Conservation (phyloP, 2,113 vertebrate species). For the Leptosomus discolor region DNA sequence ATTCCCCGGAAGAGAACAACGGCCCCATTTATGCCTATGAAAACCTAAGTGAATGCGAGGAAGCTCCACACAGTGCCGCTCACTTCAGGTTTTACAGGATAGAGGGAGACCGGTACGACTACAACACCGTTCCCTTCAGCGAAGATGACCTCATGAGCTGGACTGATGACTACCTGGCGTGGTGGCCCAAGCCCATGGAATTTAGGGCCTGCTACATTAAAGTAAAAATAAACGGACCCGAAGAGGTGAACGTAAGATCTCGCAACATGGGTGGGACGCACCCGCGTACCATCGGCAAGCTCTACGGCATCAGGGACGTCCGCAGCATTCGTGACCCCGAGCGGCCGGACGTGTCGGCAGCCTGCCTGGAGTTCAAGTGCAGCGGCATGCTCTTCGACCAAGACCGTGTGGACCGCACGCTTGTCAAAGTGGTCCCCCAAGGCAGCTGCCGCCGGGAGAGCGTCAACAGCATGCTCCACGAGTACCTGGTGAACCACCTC, state of each 20-base stretch:
- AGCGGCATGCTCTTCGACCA: constrained; percentile 97
- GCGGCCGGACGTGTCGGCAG: constrained; percentile 79
- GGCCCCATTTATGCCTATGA: constrained; percentile 93
- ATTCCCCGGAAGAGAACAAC: constrained; percentile 85
- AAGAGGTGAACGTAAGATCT: constrained; percentile 92
- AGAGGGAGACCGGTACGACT: constrained; percentile 91
- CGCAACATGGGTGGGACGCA: constrained; percentile 96
- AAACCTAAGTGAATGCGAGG: constrained; percentile 88
- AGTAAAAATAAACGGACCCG: constrained; percentile 85
- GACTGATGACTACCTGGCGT: constrained; percentile 93
- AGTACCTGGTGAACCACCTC: constrained; percentile 95
- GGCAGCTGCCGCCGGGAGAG: constrained; percentile 87
- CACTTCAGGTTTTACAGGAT: constrained; percentile 96
- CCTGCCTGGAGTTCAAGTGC: constrained; percentile 97
- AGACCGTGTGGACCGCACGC: constrained; percentile 89
- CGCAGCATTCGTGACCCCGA: constrained; percentile 86
- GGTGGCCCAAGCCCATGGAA: constrained; percentile 98
- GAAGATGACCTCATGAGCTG: constrained; percentile 97
- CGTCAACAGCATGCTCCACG: constrained; percentile 90
- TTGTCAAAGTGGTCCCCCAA: constrained; percentile 92
- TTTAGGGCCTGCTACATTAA: constrained; percentile 97
- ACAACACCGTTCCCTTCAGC: constrained; percentile 93
- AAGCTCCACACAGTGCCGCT: constrained; percentile 84
- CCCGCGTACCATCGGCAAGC: constrained; percentile 85
- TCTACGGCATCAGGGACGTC: constrained; percentile 93